Conservation (phyloP, 1,140 invertebrate species). For the Apis dorsata region DNA sequence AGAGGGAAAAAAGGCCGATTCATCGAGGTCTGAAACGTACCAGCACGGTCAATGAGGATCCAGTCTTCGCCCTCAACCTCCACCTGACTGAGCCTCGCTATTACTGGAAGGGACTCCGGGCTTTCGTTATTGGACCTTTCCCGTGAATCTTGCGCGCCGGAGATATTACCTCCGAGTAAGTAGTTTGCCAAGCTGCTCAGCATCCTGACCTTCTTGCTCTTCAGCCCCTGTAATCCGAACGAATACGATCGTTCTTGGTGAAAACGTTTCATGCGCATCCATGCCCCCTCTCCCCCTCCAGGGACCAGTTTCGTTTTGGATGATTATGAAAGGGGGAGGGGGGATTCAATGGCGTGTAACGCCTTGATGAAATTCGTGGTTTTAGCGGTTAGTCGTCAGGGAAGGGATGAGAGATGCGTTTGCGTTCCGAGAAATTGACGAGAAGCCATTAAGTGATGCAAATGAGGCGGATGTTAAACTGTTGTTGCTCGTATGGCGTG, state of each 20-base stretch:
- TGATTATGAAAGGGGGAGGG: rapidly evolving
- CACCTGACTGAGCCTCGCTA: conserved; percentile 72
- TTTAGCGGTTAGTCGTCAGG: no score
- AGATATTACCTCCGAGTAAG: conserved; percentile 76
- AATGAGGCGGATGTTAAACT: no score
- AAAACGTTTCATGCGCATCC: neutral
- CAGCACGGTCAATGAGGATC: conserved; percentile 80
- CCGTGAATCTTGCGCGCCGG: conserved; percentile 65
- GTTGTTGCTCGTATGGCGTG: no score
- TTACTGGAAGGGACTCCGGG: conserved; percentile 64
- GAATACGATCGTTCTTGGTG: neutral
- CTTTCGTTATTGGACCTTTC: conserved; percentile 71
- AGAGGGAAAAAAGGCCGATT: neutral
- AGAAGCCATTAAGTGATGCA: no score
- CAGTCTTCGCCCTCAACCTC: conserved; percentile 81
- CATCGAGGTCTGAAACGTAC: conserved; percentile 46
- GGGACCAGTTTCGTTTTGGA: no score
- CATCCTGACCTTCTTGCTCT: conserved; percentile 76
- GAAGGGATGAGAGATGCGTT: neutral
- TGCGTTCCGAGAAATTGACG: neutral
- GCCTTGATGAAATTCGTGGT: neutral
- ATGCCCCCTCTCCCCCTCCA: no score
- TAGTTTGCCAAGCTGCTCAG: conserved; percentile 81
- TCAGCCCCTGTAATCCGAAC: conserved; percentile 57
- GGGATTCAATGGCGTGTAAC: neutral